Base-by-base conservation (phyloP, 2,888 invertebrate species). In the Rotaria sp. region DNA sequence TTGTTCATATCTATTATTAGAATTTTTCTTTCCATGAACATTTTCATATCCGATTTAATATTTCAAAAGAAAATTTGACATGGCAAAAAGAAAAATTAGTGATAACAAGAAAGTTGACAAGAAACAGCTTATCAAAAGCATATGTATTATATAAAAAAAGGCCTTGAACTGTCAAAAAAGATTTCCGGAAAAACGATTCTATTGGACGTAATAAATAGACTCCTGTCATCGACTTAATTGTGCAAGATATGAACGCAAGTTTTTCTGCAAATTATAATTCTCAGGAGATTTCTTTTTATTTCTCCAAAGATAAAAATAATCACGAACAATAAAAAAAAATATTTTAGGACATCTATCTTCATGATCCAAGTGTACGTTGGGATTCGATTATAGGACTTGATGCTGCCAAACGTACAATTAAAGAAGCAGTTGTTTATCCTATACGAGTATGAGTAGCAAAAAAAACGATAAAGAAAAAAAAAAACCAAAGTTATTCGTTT, bases 381-480 rank as follows among this genome's bases (percentile, higher is more conserved):
- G 92, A 93, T 26, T 95, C 96, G 89, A 94, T 97, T 75, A 94
- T 94, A 88, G 95, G 95, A 8, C 92, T 96, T 88, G 93, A 93
- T 3, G 92, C 93, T 21, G 94, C 95, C 15, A 95, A 96, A 90
- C 93, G 93, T 89, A 91, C 94, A 87, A 92, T 96, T n/a, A 95
- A 95, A 92, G 96, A 97, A 91, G 94, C 96, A 0, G 94, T 96
- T 0, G 93, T 96, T 7, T 95, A 95, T 89, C 93, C 94, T 10
- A 91, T 92, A 52, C 92, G 91, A 89, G 92, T 92, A 88, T 86
- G 87, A 21, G 7, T 24, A 18, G 45, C 5, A n/a, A n/a, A n/a
- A n/a, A n/a, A n/a, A n/a, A n/a, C n/a, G 18, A 50, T 50, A n/a
- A 26, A 38, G n/a, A n/a, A 87, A 57, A 50, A 85, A 1, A 41